Percentiles rank a stretch among this genome's conserved stretches.
These are phyloP conservation scores for Macropodus opercularis DNA, from an alignment of 2,797 vertebrate genomes.

Conservation along the genomic window DNA sequence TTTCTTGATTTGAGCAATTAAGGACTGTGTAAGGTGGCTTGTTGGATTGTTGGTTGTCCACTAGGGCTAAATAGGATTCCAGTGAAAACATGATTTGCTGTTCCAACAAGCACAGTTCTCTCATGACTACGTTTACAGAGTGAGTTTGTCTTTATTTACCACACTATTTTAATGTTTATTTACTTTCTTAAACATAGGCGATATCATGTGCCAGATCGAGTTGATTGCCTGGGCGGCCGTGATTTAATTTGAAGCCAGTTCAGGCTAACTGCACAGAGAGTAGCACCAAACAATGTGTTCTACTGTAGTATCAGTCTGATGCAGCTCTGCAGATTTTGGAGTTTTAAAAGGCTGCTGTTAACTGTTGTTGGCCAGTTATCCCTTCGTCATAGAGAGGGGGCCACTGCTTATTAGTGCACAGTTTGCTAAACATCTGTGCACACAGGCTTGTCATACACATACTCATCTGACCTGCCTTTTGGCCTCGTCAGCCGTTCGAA, in stretches of 20 bases:
- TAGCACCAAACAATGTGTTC: conserved; percentile 13
- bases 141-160: conserved; percentile 51
- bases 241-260: conserved; percentile 60
- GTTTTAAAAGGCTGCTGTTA: conserved; percentile 33
- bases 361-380: conserved; percentile 34
- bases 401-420: conserved; percentile 63
- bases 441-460: conserved; percentile 9
- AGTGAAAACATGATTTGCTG: conserved; percentile 61
- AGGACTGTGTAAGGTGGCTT: conserved; percentile 76
- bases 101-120: conserved; percentile 62
- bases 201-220: conserved; percentile 48
- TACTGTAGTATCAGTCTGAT: conserved; percentile 32
- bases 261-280: conserved; percentile 38
- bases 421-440: conserved; percentile 63
- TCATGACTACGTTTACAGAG: conserved; percentile 52
- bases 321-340: conserved; percentile 47
- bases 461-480: conserved; percentile 63
- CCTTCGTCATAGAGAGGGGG: conserved; percentile 46
- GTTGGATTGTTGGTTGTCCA: conserved; percentile 70
- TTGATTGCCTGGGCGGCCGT: conserved; percentile 46
- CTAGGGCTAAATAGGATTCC: conserved; percentile 67
- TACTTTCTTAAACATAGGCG: conserved; percentile 44
- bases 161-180: conserved; percentile 47
- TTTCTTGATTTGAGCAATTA: conserved; percentile 75
- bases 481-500: conserved; percentile 76